Evolutionary conservation across 2,113 vertebrate genomes (phyloP).

Genomic region (Semnopithecus entellus): DNA sequence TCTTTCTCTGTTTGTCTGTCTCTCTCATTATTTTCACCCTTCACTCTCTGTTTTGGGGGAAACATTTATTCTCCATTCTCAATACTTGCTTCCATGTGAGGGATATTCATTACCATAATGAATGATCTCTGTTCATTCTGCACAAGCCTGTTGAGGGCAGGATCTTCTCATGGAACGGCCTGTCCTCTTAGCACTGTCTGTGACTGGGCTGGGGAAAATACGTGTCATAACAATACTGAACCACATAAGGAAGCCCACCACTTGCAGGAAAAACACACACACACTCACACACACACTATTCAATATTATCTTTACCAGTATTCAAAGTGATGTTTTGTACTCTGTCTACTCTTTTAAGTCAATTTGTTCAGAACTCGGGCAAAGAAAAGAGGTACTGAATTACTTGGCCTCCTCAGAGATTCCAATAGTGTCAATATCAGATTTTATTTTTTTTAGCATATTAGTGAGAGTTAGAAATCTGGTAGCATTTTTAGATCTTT

Average conservation of each 20-base stretch:
- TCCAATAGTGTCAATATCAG: background rate
- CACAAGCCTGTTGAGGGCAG: accelerated
- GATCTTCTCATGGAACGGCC: accelerated
- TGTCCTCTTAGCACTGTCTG: no score
- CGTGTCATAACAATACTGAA: background rate
- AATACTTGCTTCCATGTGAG: background rate
- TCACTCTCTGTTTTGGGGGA: background rate
- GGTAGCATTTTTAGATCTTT: background rate
- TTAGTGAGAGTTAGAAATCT: background rate
- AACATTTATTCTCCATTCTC: background rate
- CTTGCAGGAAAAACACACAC: background rate
- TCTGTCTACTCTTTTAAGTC: background rate
- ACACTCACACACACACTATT: background rate
- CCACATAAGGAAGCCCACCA: background rate
- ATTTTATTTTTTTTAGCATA: background rate
- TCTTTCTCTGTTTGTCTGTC: background rate
- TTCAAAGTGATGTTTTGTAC: background rate
- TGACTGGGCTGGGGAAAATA: background rate
- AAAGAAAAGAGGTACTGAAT: background rate
- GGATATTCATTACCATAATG: background rate
- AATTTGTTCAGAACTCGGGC: background rate
- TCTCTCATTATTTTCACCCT: background rate
- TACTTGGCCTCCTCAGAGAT: background rate
- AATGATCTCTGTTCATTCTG: background rate
- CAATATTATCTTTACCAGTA: background rate